Conservation (phyloP, 2,888 invertebrate species). For the Nudaria mundana region DNA sequence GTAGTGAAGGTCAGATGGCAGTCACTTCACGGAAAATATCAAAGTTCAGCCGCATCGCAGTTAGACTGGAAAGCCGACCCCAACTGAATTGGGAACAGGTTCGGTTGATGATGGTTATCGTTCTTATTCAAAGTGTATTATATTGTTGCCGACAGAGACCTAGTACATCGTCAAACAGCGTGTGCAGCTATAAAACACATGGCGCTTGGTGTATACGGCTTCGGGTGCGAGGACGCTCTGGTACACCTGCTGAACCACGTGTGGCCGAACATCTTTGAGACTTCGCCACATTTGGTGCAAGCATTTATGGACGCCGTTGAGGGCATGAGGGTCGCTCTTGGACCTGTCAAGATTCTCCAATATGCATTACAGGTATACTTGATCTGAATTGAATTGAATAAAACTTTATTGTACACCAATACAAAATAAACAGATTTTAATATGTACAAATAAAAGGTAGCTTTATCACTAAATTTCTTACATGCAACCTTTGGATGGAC, state of each 20-base stretch:
- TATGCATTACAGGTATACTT: conserved; percentile 97
- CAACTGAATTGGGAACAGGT: too few species aligned
- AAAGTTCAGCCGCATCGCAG: too few species aligned
- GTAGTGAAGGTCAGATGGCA: too few species aligned
- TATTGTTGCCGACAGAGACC: conserved; percentile 83
- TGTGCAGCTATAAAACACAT: conserved; percentile 99
- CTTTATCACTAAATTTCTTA: too few species aligned
- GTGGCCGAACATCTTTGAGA: conserved; percentile 99
- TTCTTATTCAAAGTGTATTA: too few species aligned
- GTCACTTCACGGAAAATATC: too few species aligned
- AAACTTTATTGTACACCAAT: background rate
- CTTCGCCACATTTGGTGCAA: conserved; percentile 99
- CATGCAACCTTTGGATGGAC: too few species aligned
- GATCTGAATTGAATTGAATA: conserved; percentile 6
- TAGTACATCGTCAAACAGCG: conserved; percentile 99
- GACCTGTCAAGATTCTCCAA: conserved; percentile 97
- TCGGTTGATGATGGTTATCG: too few species aligned
- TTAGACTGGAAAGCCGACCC: too few species aligned
- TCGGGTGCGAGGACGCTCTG: conserved; percentile 99
- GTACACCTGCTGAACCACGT: conserved; percentile 98
- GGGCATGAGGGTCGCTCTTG: conserved; percentile 97
- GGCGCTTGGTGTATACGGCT: conserved; percentile 98
- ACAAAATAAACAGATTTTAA: background rate
- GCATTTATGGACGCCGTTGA: conserved; percentile 99
- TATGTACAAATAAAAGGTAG: too few species aligned